Evolutionary conservation across 1,140 invertebrate genomes (phyloP).

Genomic region (Tenebrio molitor): DNA sequence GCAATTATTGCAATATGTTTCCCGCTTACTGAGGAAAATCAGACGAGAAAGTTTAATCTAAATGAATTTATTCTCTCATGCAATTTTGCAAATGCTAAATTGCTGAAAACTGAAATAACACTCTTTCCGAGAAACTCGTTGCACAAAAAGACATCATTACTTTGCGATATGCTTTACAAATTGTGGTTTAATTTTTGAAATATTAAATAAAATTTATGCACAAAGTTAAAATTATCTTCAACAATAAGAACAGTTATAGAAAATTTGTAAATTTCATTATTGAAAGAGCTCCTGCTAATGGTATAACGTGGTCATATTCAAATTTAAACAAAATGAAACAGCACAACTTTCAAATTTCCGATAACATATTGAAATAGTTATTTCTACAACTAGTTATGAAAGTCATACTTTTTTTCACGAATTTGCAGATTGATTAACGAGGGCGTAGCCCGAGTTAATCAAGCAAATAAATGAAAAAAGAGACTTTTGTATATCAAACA

Average conservation of each 20-base stretch:
- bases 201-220: background rate
- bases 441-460: no score
- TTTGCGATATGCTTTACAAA: background rate
- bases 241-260: conserved; percentile 16
- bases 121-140: background rate
- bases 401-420: no score
- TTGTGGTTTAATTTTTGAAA: conserved; percentile 10
- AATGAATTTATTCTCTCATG: conserved; percentile 20
- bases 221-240: background rate
- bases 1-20: conserved; percentile 33
- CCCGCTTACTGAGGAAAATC: conserved; percentile 16
- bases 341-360: no score
- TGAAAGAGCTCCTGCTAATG: conserved; percentile 6
- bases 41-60: conserved; percentile 24
- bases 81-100: conserved; percentile 21
- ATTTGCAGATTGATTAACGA: no score
- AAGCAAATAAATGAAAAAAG: no score
- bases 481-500: no score
- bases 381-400: no score
- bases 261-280: conserved; percentile 21
- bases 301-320: background rate
- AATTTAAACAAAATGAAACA: no score
- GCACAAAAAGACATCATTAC: background rate
- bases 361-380: no score
- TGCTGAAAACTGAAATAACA: conserved; percentile 5